Evolutionary conservation across 35 echinoderm and acorn worm genomes (phyloP), one percentile per base, ranked within the genome.

Genomic region (Ptychodera flava): DNA sequence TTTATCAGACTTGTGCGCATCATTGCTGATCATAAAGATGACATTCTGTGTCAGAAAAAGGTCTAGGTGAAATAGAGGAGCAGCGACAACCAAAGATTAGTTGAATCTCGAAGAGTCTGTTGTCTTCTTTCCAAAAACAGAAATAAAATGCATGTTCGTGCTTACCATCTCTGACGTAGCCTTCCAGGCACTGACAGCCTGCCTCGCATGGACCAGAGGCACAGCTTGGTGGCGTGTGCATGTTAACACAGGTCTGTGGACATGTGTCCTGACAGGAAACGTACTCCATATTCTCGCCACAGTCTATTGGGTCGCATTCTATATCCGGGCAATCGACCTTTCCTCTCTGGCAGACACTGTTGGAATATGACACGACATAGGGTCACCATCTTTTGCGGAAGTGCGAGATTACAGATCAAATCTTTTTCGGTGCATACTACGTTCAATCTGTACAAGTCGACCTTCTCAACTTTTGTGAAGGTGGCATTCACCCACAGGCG

Each of bases 211-310:
- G 15, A 22, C 34, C 31, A 16, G 0, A 16, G 37, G 16, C 37
- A 83, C 82, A 83, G 28, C 33, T 37, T 37, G 34, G 33, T 37
- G 30, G 16, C 28, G 34, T 36, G 37, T 83, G 33, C 37, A 83
- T 10, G 31, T 83, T 83, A 28, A n/a, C 82, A 83, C 82, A 83
- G 32, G 82, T 83, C 35, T 30, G 12, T 36, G 82, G 82, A 31
- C 82, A 83, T 15, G 35, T 1, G 1, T 83, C 35, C 30, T 36
- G 32, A 30, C 82, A 83, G 1, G 34, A 29, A 1, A 37, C 82
- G 37, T 30, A 36, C 29, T 83, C 82, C 82, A 83, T 83, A n/a
- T 83, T 83, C 30, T 34, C 82, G 12, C 82, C 82, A 28, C 82
- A 83, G 1, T 30, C 35, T 34, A 28, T 1, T 83, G 45, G 45